Base-by-base conservation (phyloP, 35 echinoderm and acorn worm species). In the Chiridota heheva region DNA sequence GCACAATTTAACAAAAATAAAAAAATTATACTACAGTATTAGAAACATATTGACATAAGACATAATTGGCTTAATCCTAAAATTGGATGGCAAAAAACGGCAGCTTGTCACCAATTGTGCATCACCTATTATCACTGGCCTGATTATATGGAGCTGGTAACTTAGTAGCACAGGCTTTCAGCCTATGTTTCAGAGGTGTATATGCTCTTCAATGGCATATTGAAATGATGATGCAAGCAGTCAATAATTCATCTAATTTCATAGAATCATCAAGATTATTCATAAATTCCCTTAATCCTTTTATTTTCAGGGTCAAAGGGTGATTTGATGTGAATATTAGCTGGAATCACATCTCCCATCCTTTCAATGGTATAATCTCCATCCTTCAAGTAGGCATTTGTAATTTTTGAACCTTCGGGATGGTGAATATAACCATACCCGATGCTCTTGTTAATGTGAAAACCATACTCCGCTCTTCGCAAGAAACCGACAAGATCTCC, bases 241-340 rank as follows among this genome's bases (percentile, higher is more conserved):
- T 33, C 24, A 34, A 69, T 36, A 30, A 13, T 36, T 20, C 65
- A 69, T 69, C 65, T 69, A 40, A 34, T 10, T 60, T 53, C 39
- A 22, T 53, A 13, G 48, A 13, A 13, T 53, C 48, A 53, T 22
- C 10, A 13, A 53, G 48, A 53, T n/a, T n/a, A n/a, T 24, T 71
- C 60, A 61, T 96, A 96, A 26, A 91, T 53, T 20, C 94, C 94
- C 70, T 97, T 82, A 0, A 97, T 37, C 34, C 94, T 71, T 16
- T 88, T 84, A 69, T 97, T 91, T 61, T 73, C 76, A 6, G 94
- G 87, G 63, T 97, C 94, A 81, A 97, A 97, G 0, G 94, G 94
- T 15, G 71, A 80, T 60, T 88, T 97, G 36, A 97, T 63, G 32
- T 97, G 94, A 12, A 88, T 42, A 29, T 87, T 5, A 25, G 94